These are phyloP conservation scores for Coelopa pilipes DNA, from an alignment of 2,888 invertebrate species.

Conservation along the genomic window DNA sequence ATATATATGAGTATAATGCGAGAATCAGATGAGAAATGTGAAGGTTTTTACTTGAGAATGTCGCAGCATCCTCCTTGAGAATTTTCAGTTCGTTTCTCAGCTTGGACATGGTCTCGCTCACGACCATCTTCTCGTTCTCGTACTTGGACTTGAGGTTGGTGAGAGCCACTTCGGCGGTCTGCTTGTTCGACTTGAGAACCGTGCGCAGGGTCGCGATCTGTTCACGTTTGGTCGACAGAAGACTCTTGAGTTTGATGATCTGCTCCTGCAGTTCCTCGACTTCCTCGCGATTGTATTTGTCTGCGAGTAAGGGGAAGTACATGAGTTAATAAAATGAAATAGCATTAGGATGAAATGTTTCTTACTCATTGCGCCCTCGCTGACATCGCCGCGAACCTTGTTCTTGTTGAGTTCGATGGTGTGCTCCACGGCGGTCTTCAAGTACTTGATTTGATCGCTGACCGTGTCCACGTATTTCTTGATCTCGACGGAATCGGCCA, in stretches of 20 bases:
- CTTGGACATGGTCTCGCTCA: constrained; percentile 97
- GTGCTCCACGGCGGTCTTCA: constrained; percentile 88
- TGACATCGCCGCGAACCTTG: constrained; percentile 63
- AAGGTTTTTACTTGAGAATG: constrained; percentile 86
- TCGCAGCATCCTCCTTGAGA: constrained; percentile 98
- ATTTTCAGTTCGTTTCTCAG: constrained; percentile 93
- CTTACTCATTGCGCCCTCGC: constrained; percentile 54
- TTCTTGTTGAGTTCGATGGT: constrained; percentile 81
- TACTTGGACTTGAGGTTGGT: constrained; percentile 98
- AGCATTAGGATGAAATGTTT: neutral
- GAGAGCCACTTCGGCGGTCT: constrained; percentile 97
- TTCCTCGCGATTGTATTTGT: constrained; percentile 81
- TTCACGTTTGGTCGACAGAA: constrained; percentile 95
- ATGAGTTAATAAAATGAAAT: neutral
- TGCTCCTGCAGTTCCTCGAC: constrained; percentile 93
- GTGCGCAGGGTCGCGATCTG: constrained; percentile 98
- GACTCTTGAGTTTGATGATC: constrained; percentile 91
- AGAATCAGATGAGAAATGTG: neutral
- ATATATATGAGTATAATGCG: neutral
- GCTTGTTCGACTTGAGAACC: constrained; percentile 98
- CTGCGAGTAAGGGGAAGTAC: constrained; percentile 61
- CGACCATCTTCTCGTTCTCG: constrained; percentile 97
- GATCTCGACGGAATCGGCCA: constrained; percentile 85
- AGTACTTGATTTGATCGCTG: constrained; percentile 91
- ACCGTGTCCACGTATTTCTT: constrained; percentile 90